phyloP scores from a whole-genome alignment of 2,113 vertebrate genomes.

The Miniopterus natalensis region DNA sequence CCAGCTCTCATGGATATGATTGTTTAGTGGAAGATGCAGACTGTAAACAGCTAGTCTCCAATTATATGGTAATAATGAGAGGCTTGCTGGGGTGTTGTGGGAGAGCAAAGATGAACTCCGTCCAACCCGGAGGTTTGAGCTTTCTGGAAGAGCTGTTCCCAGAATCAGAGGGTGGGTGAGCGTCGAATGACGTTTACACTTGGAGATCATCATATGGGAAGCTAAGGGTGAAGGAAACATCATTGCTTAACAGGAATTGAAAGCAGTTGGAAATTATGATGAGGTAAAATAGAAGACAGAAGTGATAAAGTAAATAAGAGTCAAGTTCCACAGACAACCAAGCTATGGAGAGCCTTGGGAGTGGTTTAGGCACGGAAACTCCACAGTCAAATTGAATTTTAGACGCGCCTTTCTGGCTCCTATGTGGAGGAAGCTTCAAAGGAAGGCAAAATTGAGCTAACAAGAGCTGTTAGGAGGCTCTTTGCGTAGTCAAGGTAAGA shows the following conservation, averaged over 20 bases:
- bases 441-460: background rate
- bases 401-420: background rate
- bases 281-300: background rate
- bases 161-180: background rate
- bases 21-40: background rate
- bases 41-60: background rate
- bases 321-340: background rate
- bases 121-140: background rate
- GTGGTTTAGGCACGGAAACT: background rate
- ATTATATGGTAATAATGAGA: background rate
- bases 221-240: background rate
- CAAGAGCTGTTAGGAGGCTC: background rate
- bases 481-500: constrained; percentile 36
- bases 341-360: background rate
- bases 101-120: constrained; percentile 9
- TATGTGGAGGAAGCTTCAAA: background rate
- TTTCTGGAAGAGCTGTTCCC: background rate
- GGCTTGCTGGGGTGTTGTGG: background rate
- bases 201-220: background rate
- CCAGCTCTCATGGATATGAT: background rate
- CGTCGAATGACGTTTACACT: background rate
- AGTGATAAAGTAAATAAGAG: background rate
- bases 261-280: background rate
- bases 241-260: background rate
- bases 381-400: background rate